phyloP scores from a whole-genome alignment of 2,113 vertebrate species.

The Raja brachyura region DNA sequence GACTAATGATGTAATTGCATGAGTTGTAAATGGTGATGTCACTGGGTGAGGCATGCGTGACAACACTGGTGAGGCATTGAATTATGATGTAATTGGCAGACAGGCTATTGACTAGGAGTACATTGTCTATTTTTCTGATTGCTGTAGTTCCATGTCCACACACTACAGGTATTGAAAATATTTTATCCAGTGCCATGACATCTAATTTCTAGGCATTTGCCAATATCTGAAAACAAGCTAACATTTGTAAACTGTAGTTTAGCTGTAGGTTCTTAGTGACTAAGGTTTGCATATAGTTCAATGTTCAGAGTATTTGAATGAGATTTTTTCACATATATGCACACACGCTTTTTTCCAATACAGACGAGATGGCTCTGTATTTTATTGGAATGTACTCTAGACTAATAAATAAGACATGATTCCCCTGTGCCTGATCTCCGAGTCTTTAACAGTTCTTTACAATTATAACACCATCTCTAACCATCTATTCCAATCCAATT shows the following conservation, averaged over 20 bases:
- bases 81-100: too few species aligned
- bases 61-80: too few species aligned
- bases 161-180: too few species aligned
- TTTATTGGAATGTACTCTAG: background rate
- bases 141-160: too few species aligned
- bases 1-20: too few species aligned
- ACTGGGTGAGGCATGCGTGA: too few species aligned
- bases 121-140: too few species aligned
- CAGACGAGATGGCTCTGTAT: background rate
- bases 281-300: background rate
- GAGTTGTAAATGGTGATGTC: too few species aligned
- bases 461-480: background rate
- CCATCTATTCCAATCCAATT: background rate
- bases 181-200: too few species aligned
- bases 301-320: constrained; percentile 38
- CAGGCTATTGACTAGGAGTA: too few species aligned
- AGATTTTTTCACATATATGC: constrained; percentile 54
- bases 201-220: background rate
- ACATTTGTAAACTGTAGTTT: background rate
- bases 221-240: background rate
- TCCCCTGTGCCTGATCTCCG: background rate
- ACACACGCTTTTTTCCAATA: too few species aligned
- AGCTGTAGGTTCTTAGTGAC: background rate
- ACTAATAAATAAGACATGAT: background rate
- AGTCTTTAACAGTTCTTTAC: background rate